Evolutionary conservation across 2,888 invertebrate genomes (phyloP), one percentile per base, ranked within the genome.

Genomic region (Philopedon plagiatum): DNA sequence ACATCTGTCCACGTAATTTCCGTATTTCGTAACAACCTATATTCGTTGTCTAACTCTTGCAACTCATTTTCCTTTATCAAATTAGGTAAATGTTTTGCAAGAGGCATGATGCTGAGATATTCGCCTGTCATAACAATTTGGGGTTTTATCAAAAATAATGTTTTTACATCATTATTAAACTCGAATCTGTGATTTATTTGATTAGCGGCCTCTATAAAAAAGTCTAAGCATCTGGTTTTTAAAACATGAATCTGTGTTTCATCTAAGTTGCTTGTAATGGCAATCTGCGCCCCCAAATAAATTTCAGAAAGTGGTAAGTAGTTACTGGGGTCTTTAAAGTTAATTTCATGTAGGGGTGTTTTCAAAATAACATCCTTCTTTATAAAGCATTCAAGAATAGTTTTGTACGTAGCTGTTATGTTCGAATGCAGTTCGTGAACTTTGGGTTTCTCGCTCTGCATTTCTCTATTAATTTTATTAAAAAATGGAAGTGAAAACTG

Each of bases 181-280:
- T 49, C 34, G 54, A 64, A 60, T 13, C 32, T 32, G n/a, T 19
- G 11, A 21, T 26, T 44, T 18, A 65, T 65, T 65, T 65, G 65
- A 32, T 18, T 41, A 5, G 34, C 49, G 21, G 32, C 34, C 18
- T 65, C 65, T 11, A 65, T 29, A 23, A 19, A 56, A 56, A 65
- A 64, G 37, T 44, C 15, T 26, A 65, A 57, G 18, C 39, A 56
- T 19, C 26, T 34, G 7, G 11, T 41, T 19, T 57, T 29, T 11
- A 65, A 13, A 23, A 56, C 26, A n/a, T n/a, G n/a, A n/a, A n/a
- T n/a, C 18, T 34, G 15, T 23, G 13, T 56, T 32, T 65, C 18
- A n/a, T 18, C 19, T 15, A 13, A 34, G 15, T 32, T 39, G 7
- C n/a, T 21, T 23, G 41, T 32, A 7, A 51, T 19, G 2, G 32